phyloP scores from a whole-genome alignment of 1,140 invertebrate genomes.

The Mylabris phalerata region DNA sequence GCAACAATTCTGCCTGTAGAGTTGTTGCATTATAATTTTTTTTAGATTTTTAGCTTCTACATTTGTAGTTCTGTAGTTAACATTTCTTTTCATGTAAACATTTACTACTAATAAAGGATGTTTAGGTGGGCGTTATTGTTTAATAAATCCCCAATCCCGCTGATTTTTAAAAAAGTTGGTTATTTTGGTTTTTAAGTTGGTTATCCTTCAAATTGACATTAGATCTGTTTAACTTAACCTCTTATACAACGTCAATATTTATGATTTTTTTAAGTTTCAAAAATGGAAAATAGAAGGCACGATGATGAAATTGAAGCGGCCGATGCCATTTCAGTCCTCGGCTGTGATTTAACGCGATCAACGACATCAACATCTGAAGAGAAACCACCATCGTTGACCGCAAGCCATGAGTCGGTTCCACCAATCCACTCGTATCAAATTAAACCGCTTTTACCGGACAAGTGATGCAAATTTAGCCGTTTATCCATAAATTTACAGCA shows the following conservation, averaged over 20 bases:
- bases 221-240: no score
- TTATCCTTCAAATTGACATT: no score
- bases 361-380: background rate
- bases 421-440: conserved; percentile 21
- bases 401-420: conserved; percentile 4
- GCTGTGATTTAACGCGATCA: background rate
- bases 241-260: no score
- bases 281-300: background rate
- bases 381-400: no score
- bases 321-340: background rate
- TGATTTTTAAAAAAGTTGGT: no score
- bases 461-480: conserved; percentile 4
- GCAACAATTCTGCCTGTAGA: background rate
- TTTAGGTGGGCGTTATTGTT: conserved; percentile 3
- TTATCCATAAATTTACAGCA: background rate
- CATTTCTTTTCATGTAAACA: conserved; percentile 3
- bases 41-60: background rate
- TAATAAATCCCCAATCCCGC: background rate
- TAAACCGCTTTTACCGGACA: conserved; percentile 20
- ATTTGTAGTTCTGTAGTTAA: background rate
- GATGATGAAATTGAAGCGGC: background rate
- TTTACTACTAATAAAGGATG: conserved; percentile 6
- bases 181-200: no score
- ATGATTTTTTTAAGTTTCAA: background rate
- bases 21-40: conserved; percentile 1